Conservation (phyloP, 1,140 invertebrate genomes). For the Pseudoatta argentina region DNA sequence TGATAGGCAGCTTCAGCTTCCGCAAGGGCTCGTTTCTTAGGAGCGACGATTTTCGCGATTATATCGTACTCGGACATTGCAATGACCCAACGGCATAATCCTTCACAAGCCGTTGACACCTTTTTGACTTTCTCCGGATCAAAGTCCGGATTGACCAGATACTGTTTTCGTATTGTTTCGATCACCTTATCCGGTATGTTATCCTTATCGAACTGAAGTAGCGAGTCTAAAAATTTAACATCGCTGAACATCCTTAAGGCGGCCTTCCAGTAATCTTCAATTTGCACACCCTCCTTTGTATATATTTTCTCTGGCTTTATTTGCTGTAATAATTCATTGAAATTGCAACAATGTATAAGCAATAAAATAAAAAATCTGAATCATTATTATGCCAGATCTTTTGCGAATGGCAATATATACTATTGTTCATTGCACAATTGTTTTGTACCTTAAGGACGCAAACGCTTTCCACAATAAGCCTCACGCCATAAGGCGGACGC, state of each 20-base stretch:
- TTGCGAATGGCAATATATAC: neutral
- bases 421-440: neutral
- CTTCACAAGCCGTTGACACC: slow-evolving; percentile 92
- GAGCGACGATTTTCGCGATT: slow-evolving; percentile 95
- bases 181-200: slow-evolving; percentile 94
- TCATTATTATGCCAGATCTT: slow-evolving; percentile 6
- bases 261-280: slow-evolving; percentile 97
- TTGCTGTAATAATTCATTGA: slow-evolving; percentile 85
- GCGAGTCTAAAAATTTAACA: slow-evolving; percentile 94
- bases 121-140: slow-evolving; percentile 96
- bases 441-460: slow-evolving; percentile 94
- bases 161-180: slow-evolving; percentile 93
- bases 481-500: slow-evolving; percentile 97
- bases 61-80: slow-evolving; percentile 97
- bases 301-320: slow-evolving; percentile 94
- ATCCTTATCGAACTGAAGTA: slow-evolving; percentile 97
- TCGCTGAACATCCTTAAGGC: slow-evolving; percentile 96
- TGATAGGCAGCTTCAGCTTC: slow-evolving; percentile 92
- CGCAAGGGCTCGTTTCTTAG: slow-evolving; percentile 93
- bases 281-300: slow-evolving; percentile 90
- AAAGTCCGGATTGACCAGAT: slow-evolving; percentile 94
- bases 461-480: slow-evolving; percentile 98
- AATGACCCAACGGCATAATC: slow-evolving; percentile 96
- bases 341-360: neutral
- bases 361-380: neutral